Conservation (phyloP, 2,113 vertebrate genomes). For the Neotoma lepida region DNA sequence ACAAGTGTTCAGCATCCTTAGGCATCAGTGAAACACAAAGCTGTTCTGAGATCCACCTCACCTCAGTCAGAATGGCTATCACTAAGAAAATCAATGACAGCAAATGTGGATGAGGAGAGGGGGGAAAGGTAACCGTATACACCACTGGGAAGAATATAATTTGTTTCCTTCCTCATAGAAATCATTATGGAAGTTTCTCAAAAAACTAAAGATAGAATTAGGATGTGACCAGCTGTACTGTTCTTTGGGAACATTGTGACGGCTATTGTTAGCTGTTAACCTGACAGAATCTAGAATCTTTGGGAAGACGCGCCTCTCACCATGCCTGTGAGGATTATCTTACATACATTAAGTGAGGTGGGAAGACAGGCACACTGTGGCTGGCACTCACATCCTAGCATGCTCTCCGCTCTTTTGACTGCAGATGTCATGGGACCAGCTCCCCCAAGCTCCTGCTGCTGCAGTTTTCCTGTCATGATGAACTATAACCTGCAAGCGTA, state of each 20-base stretch:
- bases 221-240: no score
- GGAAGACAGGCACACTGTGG: neutral
- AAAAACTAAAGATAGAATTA: neutral
- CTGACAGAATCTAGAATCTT: neutral
- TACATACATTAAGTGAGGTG: neutral
- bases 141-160: neutral
- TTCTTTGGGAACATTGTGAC: neutral
- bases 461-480: neutral
- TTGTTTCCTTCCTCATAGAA: neutral
- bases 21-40: neutral
- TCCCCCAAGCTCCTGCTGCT: no score
- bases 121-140: no score
- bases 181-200: neutral
- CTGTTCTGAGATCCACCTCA: neutral
- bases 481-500: neutral
- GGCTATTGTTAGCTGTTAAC: neutral
- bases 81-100: neutral
- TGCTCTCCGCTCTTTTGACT: neutral
- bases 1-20: neutral
- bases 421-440: neutral
- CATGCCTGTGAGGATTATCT: neutral
- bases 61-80: neutral
- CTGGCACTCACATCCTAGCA: no score
- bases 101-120: neutral
- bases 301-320: neutral